Conservation (phyloP, 2,888 invertebrate genomes). For the Idaea biselata region DNA sequence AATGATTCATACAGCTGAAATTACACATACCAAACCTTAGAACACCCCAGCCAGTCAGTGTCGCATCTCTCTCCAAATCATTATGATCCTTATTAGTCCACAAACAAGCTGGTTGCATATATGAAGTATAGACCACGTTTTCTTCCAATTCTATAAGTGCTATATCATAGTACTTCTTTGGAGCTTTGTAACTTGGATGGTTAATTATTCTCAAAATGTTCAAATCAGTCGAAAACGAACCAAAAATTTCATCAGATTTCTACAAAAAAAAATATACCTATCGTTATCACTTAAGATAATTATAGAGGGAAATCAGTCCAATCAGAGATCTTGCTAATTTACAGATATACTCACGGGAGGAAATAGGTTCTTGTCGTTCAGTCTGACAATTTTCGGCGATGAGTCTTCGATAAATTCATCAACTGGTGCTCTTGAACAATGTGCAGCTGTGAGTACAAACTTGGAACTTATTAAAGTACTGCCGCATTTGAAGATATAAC, state of each 20-base stretch:
- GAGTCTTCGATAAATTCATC: slow-evolving; percentile 38
- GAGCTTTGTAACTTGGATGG: slow-evolving; percentile 52
- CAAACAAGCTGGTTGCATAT: slow-evolving; percentile 56
- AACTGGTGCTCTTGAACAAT: slow-evolving; percentile 70
- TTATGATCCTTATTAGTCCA: slow-evolving; percentile 41
- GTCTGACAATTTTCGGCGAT: slow-evolving; percentile 48
- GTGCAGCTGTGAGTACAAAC: slow-evolving; percentile 85
- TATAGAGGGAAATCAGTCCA: slow-evolving; percentile 7
- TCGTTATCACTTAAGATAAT: background rate
- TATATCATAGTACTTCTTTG: slow-evolving; percentile 55
- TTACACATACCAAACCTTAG: slow-evolving; percentile 40
- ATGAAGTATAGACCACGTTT: slow-evolving; percentile 35
- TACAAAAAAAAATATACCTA: slow-evolving; percentile 12
- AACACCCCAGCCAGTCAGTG: slow-evolving; percentile 59
- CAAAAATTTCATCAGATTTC: slow-evolving; percentile 7
- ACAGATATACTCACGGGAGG: slow-evolving; percentile 23
- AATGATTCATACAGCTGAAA: no score
- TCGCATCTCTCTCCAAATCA: slow-evolving; percentile 35
- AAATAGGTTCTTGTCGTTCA: slow-evolving; percentile 44
- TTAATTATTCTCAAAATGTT: slow-evolving; percentile 40
- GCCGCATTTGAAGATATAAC: slow-evolving; percentile 79
- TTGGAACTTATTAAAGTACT: slow-evolving; percentile 83
- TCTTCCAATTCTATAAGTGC: slow-evolving; percentile 49
- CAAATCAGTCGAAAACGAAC: slow-evolving; percentile 23
- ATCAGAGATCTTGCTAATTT: slow-evolving; percentile 8